Percentiles rank a stretch among this genome's conserved stretches.
Evolutionary conservation across 2,113 vertebrate genomes (phyloP).

Genomic region (Podarcis cretensis): DNA sequence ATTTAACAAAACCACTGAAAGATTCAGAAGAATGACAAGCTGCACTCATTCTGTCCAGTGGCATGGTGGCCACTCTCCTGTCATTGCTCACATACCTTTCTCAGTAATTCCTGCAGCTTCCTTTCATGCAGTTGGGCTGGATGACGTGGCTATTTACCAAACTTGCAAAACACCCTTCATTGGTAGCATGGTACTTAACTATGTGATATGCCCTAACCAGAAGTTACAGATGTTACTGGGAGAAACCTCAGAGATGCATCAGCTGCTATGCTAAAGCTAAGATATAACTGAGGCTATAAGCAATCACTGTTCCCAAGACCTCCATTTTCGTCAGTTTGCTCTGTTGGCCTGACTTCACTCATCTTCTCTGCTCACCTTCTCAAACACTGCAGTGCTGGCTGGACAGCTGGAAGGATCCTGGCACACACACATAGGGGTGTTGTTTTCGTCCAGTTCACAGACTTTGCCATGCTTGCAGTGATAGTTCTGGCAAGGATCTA

Average conservation of each 20-base stretch:
- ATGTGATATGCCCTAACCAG: background rate
- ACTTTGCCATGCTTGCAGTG: conserved; percentile 99
- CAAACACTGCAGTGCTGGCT: conserved; percentile 83
- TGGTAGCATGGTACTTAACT: background rate
- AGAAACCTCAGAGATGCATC: background rate
- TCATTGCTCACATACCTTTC: background rate
- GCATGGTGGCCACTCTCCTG: background rate
- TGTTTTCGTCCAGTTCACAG: conserved; percentile 93
- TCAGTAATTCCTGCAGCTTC: background rate
- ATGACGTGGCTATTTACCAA: background rate
- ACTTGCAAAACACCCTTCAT: background rate
- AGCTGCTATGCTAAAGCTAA: background rate
- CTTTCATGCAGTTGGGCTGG: background rate
- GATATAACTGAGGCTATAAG: background rate
- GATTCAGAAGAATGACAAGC: background rate
- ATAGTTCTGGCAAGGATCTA: conserved; percentile 94
- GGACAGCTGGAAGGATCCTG: conserved; percentile 94
- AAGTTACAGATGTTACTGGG: background rate
- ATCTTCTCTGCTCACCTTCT: conserved; percentile 85
- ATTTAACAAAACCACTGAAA: background rate
- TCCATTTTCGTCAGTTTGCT: background rate
- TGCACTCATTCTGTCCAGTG: background rate
- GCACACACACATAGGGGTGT: conserved; percentile 96
- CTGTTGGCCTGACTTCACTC: accelerated
- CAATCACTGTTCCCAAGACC: background rate